Evolutionary conservation across 2,888 invertebrate species (phyloP).

Genomic region (Sarcophaga rosellei): DNA sequence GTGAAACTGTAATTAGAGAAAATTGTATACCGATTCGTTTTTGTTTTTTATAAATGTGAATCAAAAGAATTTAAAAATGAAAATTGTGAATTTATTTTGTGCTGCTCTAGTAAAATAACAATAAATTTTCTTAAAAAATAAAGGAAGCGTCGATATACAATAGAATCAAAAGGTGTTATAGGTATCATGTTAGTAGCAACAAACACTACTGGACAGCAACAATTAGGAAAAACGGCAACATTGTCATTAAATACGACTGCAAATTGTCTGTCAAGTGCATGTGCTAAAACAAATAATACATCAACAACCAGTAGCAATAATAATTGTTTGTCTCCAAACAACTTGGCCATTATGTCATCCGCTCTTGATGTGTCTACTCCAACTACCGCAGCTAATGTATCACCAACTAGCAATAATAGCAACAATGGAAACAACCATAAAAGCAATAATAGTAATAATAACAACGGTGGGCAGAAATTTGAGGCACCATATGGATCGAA

Average conservation of each 20-base stretch:
- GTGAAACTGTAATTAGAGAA: slow-evolving; percentile 10
- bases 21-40: neutral
- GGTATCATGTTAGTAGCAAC: slow-evolving; percentile 42
- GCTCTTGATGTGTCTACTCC: slow-evolving; percentile 43
- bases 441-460: slow-evolving; percentile 39
- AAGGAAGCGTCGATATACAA: neutral
- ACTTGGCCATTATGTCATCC: slow-evolving; percentile 53
- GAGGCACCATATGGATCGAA: slow-evolving; percentile 43
- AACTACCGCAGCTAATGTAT: slow-evolving; percentile 20
- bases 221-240: slow-evolving; percentile 36
- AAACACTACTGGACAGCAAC: slow-evolving; percentile 33
- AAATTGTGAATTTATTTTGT: neutral
- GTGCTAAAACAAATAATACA: slow-evolving; percentile 11
- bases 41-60: neutral
- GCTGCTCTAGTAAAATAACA: neutral
- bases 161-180: neutral
- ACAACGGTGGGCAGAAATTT: slow-evolving; percentile 40
- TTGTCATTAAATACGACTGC: slow-evolving; percentile 16
- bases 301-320: slow-evolving; percentile 22
- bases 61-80: neutral
- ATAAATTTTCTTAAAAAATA: neutral
- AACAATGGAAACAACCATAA: slow-evolving; percentile 34
- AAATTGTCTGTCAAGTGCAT: slow-evolving; percentile 36
- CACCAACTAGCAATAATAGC: slow-evolving; percentile 29
- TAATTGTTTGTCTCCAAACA: slow-evolving; percentile 16